Conservation (phyloP, 2,797 vertebrate genomes). For the Picus viridis region DNA sequence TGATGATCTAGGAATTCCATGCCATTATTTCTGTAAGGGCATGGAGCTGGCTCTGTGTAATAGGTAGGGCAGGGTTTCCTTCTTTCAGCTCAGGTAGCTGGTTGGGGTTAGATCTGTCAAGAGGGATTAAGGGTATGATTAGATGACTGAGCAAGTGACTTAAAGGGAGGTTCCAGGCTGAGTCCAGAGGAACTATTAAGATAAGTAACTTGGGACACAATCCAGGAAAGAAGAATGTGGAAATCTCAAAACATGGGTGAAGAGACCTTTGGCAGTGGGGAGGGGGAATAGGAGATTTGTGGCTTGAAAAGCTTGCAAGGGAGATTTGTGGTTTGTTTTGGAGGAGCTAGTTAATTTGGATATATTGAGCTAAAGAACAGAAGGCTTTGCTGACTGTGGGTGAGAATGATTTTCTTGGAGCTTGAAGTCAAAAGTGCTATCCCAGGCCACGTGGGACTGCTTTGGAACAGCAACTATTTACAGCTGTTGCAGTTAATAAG, state of each 20-base stretch:
- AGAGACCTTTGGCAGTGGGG: neutral
- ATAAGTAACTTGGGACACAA: neutral
- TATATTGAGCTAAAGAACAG: neutral
- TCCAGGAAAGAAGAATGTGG: slow-evolving; percentile 18
- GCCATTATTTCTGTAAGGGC: neutral
- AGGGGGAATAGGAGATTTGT: neutral
- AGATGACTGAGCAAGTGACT: slow-evolving; percentile 65
- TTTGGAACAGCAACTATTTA: slow-evolving; percentile 63
- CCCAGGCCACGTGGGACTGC: neutral
- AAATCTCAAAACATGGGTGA: neutral
- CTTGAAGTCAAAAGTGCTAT: slow-evolving; percentile 7
- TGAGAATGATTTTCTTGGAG: neutral
- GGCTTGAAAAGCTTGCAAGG: neutral
- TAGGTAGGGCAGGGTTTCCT: slow-evolving; percentile 26
- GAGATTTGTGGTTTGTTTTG: neutral
- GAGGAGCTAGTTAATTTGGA: neutral
- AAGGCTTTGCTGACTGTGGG: neutral
- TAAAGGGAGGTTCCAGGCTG: slow-evolving; percentile 62
- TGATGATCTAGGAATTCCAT: slow-evolving; percentile 6
- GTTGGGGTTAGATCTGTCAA: slow-evolving; percentile 27
- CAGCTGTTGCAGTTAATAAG: slow-evolving; percentile 68
- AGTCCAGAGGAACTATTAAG: slow-evolving; percentile 7
- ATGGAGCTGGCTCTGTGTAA: neutral
- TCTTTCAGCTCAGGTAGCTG: neutral
- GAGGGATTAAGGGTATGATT: slow-evolving; percentile 63